phyloP scores from a whole-genome alignment of 1,140 invertebrate genomes.

The Oreohelix idahoensis region DNA sequence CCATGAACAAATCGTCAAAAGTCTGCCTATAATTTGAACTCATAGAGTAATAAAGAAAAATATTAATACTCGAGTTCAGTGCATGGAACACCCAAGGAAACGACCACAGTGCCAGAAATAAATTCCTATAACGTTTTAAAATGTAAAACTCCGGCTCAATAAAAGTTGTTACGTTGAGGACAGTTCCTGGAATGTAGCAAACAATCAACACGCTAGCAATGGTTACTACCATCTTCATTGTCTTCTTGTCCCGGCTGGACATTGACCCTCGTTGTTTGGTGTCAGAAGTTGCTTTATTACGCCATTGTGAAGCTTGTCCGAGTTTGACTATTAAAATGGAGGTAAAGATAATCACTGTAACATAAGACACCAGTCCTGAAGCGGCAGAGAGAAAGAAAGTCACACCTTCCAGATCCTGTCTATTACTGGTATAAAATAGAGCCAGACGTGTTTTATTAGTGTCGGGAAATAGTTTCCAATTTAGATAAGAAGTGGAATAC shows the following conservation, averaged over 20 bases:
- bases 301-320: neutral
- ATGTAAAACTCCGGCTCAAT: neutral
- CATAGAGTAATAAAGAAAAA: neutral
- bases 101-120: neutral
- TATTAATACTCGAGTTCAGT: neutral
- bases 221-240: neutral
- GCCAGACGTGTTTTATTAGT: too few relatives aligned
- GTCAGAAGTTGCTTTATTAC: neutral
- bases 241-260: neutral
- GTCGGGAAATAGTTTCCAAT: too few relatives aligned
- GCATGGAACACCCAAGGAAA: neutral
- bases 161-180: neutral
- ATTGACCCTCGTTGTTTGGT: neutral
- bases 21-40: neutral
- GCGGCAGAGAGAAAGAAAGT: too few relatives aligned
- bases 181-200: neutral
- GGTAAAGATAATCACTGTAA: too few relatives aligned
- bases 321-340: neutral
- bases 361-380: too few relatives aligned
- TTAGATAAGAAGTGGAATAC: neutral
- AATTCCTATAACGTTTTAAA: neutral
- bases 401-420: too few relatives aligned
- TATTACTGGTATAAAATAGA: too few relatives aligned
- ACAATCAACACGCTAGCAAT: neutral
- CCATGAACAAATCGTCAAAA: neutral